A percentile compares a stretch with the other conserved stretches of the same genome.
Conservation (phyloP, 1,140 invertebrate species). For the Atta colombica region DNA sequence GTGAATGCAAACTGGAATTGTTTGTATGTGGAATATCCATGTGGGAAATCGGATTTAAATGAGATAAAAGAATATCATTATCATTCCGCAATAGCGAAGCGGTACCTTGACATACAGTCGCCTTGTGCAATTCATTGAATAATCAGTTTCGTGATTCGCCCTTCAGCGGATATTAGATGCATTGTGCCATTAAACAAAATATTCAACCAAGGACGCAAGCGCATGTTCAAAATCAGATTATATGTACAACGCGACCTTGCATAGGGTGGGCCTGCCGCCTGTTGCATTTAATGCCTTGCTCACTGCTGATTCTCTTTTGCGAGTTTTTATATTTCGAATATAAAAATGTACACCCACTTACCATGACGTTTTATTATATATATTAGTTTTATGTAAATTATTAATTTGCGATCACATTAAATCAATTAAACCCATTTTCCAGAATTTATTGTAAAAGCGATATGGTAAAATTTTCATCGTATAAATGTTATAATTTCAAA, state of each 20-base stretch:
- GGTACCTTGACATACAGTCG: constrained; percentile 12
- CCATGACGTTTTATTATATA: neutral
- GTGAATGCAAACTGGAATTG: neutral
- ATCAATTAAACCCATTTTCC: neutral
- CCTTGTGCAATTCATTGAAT: constrained; percentile 1
- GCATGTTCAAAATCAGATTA: constrained; percentile 28
- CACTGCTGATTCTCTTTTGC: neutral
- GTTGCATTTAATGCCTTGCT: neutral
- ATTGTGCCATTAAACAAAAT: constrained; percentile 36
- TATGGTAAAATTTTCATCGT: neutral
- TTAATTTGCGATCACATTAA: neutral
- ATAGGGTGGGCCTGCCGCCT: neutral
- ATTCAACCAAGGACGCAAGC: constrained; percentile 22
- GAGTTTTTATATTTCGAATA: neutral
- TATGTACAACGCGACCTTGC: neutral
- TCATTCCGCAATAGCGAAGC: neutral
- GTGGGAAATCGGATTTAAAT: constrained; percentile 13
- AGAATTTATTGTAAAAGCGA: neutral
- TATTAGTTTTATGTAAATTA: neutral
- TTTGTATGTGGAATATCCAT: neutral
- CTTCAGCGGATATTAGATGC: constrained; percentile 25
- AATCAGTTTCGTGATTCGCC: neutral
- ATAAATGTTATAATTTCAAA: neutral
- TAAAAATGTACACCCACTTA: neutral
- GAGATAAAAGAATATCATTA: neutral